Conservation (phyloP, 2,888 invertebrate genomes). For the Osedax frankpressi region DNA sequence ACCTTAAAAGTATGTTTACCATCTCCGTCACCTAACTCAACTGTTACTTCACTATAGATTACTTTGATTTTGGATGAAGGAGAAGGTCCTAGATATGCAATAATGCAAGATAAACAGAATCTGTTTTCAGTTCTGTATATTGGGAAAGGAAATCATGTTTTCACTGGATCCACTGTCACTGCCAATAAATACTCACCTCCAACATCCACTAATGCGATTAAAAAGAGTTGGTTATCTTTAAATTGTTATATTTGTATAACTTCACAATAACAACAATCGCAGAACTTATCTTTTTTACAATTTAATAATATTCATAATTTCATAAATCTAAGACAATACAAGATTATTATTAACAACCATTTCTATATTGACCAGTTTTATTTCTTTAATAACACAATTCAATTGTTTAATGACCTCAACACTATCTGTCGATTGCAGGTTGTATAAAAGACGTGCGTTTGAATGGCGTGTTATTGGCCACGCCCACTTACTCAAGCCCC, state of each 20-base stretch:
- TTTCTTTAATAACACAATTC: no score
- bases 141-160: not conserved
- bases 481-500: not conserved
- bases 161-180: not conserved
- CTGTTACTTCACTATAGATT: not conserved
- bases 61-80: constrained; percentile 76
- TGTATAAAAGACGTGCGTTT: constrained; percentile 21
- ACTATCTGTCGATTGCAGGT: no score
- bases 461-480: not conserved
- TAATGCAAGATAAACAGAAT: not conserved
- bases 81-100: constrained; percentile 55
- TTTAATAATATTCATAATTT: no score
- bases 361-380: no score
- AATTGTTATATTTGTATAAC: no score
- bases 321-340: no score
- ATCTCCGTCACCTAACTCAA: no score
- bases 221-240: not conserved
- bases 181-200: not conserved
- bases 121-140: constrained; percentile 21
- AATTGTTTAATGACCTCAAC: no score
- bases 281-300: no score
- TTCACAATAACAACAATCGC: no score
- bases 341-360: no score
- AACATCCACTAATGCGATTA: not conserved
- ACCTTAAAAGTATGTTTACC: no score